These are phyloP conservation scores for Holocentrus rufus DNA, from an alignment of 2,797 vertebrate genomes.

Conservation along the genomic window DNA sequence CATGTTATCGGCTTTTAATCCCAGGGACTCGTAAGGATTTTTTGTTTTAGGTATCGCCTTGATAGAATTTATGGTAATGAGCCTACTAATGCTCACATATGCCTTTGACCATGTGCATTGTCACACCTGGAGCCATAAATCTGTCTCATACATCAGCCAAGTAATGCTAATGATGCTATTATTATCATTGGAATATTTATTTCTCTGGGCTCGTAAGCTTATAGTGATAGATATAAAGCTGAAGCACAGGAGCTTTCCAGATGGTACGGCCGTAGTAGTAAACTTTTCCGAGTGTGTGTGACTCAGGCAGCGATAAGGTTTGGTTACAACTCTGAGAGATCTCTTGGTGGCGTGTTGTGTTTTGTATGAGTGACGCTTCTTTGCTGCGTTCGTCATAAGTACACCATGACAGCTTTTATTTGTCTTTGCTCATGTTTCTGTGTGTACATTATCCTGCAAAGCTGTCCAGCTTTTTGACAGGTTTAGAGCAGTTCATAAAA, in stretches of 20 bases:
- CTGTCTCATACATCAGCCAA: slow-evolving; percentile 38
- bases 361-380: background rate
- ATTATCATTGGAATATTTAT: slow-evolving; percentile 21
- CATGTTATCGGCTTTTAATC: slow-evolving; percentile 21
- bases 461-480: slow-evolving; percentile 44
- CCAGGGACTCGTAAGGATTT: slow-evolving; percentile 18
- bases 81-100: slow-evolving; percentile 37
- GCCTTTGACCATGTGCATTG: slow-evolving; percentile 36
- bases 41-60: slow-evolving; percentile 44
- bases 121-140: slow-evolving; percentile 50
- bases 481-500: slow-evolving; percentile 39
- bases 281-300: too few species aligned
- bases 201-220: background rate
- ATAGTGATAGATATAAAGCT: slow-evolving; percentile 4
- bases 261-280: too few species aligned
- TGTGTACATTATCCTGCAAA: slow-evolving; percentile 37
- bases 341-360: background rate
- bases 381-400: background rate
- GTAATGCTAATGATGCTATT: slow-evolving; percentile 32
- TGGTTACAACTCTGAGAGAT: background rate
- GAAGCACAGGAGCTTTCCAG: too few species aligned
- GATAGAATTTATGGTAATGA: slow-evolving; percentile 64
- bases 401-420: slow-evolving; percentile 5
- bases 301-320: background rate
- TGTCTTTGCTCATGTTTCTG: slow-evolving; percentile 32